Base-by-base conservation (phyloP, 1,140 invertebrate genomes). In the Drosophila santomea region DNA sequence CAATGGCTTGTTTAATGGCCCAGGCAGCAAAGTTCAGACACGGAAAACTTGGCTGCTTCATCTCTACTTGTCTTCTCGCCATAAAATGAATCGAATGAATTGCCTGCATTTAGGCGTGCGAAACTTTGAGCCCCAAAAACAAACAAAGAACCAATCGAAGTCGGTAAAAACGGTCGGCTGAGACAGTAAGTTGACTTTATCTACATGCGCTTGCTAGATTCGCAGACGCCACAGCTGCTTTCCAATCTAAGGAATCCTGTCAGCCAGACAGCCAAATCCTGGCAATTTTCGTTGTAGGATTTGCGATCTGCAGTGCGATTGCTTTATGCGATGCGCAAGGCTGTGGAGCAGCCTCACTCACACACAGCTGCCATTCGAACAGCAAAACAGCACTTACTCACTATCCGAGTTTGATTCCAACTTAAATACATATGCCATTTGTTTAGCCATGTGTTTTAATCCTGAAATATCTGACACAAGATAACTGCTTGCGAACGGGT, bases 271-370 rank as follows among this genome's bases (percentile, higher is more conserved):
- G 36, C 36, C 20, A 71, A 71, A 71, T 48, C 64, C 67, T 20
- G 58, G 58, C 68, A 63, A 78, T 83, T 82, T 83, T 67, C 61
- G 36, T 56, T 60, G 57, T 68, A 74, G 64, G 61, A 83, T 83
- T 81, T 67, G 45, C 59, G 25, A 57, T 69, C 51, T 57, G 36
- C 32, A 48, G 32, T 4, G 25, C 14, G 23, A 48, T 7, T 8
- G 3, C 2, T 15, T 15, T 10, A 48, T 8, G 20, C 2, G 14
- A 8, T 11, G n/a, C 8, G n/a, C 7, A 8, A 50, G 32, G 28
- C 15, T 4, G n/a, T 15, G 8, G 8, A 2, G 25, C 14, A 15
- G 8, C 10, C 4, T 11, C 25, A 12, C 36, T 20, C 10, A 4
- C 36, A 32, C 32, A 32, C 8, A 32, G 25, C 25, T 25, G 25